Base-by-base conservation (phyloP, 2,888 invertebrate genomes). In the Carabus problematicus region DNA sequence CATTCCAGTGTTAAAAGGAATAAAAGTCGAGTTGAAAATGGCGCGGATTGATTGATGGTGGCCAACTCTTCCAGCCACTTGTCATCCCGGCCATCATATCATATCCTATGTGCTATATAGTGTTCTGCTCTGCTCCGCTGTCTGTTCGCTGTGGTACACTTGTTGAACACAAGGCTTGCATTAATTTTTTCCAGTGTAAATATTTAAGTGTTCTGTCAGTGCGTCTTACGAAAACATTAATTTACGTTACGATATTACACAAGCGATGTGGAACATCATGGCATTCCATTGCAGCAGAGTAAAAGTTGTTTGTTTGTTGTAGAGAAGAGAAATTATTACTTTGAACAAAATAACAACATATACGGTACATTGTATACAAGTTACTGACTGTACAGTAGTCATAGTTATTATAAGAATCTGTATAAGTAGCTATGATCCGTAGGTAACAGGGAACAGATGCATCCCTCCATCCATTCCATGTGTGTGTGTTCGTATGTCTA, bases 121-220 rank as follows among this genome's bases (percentile, higher is more conserved):
- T n/a, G n/a, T n/a, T n/a, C 54, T 18, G 18, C 19, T 18, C 16
- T 18, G 55, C 55, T 55, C 9, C 9, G 56, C 29, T 12, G n/a
- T 2, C 45, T 11, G 12, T 8, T 12, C 52, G 7, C 59, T 42
- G 59, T 52, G 60, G 54, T 59, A 60, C 67, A 67, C 67, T 67
- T 67, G 67, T 67, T 67, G 67, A 67, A 60, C 67, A 67, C 67
- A 60, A 60, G 42, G 66, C 43, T 52, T 60, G 67, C 67, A 67
- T 67, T 67, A 67, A 67, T 67, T 67, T 67, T 67, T 67, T 67
- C 67, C 67, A 67, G 60, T 67, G 67, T 67, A 67, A 67, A 67
- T 67, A 67, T 67, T 67, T 67, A 67, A 67, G 67, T 67, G 67
- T 41, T 60, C 60, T 60, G 67, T 67, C 67, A 67, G 52, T 67